These are phyloP conservation scores for Drosophila incognita DNA, from an alignment of 2,888 invertebrate genomes.

Conservation along the genomic window DNA sequence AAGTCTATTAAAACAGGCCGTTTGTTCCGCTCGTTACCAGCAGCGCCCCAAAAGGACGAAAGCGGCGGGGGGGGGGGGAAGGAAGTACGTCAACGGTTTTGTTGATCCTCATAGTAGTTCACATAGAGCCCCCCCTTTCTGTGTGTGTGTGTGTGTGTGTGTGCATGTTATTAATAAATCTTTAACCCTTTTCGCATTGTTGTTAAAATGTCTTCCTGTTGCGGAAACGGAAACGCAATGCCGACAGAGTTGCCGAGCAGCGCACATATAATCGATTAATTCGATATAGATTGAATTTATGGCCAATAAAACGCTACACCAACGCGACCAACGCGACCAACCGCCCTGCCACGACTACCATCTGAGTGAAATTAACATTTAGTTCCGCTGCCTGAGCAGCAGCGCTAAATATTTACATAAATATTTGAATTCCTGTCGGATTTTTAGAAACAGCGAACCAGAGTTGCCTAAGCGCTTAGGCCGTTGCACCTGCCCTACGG, in stretches of 20 bases:
- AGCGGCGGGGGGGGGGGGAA: not conserved
- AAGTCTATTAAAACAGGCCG: conserved; percentile 39
- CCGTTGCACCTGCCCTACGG: conserved; percentile 74
- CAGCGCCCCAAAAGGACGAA: conserved; percentile 49
- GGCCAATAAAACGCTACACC: conserved; percentile 40
- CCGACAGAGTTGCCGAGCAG: conserved; percentile 80
- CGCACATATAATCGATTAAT: conserved; percentile 84
- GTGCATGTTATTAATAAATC: conserved; percentile 82
- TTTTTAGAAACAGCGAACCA: conserved; percentile 15
- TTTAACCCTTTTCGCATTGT: conserved; percentile 79
- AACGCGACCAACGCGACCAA: not conserved
- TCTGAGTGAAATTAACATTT: conserved; percentile 11
- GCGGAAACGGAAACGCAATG: conserved; percentile 84
- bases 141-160: conserved; percentile 3
- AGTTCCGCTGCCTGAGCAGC: conserved; percentile 15
- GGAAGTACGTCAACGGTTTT: conserved; percentile 49
- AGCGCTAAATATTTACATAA: conserved; percentile 8
- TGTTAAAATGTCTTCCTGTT: conserved; percentile 72
- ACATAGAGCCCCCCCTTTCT: not conserved
- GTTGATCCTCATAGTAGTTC: conserved; percentile 44
- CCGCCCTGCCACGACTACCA: not conserved
- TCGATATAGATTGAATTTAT: conserved; percentile 85
- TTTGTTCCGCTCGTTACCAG: conserved; percentile 81
- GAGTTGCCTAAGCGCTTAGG: conserved; percentile 49
- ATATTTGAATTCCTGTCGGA: conserved; percentile 32